phyloP scores from a whole-genome alignment of 1,140 invertebrate species.

The Hydropsyche tenuis region DNA sequence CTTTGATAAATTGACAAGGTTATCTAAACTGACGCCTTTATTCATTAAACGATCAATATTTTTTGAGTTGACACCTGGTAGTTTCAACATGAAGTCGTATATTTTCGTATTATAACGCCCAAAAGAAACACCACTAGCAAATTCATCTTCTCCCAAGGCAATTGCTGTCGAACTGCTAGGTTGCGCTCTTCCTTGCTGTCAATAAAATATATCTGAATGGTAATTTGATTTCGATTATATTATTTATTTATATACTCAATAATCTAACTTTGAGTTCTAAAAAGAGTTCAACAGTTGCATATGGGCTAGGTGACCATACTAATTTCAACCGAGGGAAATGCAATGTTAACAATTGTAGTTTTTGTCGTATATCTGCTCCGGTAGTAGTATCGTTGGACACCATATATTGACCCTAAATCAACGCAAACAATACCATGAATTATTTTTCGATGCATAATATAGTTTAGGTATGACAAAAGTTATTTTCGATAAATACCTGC shows the following conservation, averaged over 20 bases:
- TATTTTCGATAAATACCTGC: no score
- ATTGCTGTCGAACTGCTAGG: slow-evolving; percentile 75
- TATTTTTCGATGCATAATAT: no score
- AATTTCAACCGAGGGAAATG: slow-evolving; percentile 92
- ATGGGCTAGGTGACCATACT: slow-evolving; percentile 95
- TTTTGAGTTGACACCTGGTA: slow-evolving; percentile 89
- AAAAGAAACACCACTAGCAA: slow-evolving; percentile 64
- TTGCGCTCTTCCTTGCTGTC: slow-evolving; percentile 75
- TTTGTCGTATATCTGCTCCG: slow-evolving; percentile 79
- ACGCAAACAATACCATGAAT: slow-evolving; percentile 30
- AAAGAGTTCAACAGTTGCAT: slow-evolving; percentile 94
- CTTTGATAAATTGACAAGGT: slow-evolving; percentile 66
- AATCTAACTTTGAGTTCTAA: slow-evolving; percentile 77
- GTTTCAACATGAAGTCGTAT: slow-evolving; percentile 86
- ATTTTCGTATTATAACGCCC: slow-evolving; percentile 79
- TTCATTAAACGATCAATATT: slow-evolving; percentile 83
- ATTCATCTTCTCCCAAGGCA: slow-evolving; percentile 69
- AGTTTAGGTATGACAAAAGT: no score
- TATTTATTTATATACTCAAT: neutral
- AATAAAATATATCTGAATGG: neutral
- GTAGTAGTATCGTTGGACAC: slow-evolving; percentile 74
- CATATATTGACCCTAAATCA: slow-evolving; percentile 77
- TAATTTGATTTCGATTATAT: neutral
- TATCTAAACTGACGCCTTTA: slow-evolving; percentile 74
- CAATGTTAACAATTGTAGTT: slow-evolving; percentile 89